Evolutionary conservation across 1,140 invertebrate genomes (phyloP).

Genomic region (Rhopalosiphum maidis): DNA sequence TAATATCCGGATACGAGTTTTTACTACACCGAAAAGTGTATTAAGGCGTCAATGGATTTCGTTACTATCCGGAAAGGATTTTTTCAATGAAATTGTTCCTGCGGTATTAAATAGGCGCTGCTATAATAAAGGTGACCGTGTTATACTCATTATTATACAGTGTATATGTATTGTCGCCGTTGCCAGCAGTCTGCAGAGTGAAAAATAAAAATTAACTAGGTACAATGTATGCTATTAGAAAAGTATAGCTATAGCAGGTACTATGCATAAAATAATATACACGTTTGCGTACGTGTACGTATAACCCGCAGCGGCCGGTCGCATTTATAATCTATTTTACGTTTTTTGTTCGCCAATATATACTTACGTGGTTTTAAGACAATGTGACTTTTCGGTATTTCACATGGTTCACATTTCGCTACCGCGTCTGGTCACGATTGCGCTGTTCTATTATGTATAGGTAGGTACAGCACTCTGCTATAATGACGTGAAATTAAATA

Average conservation of each 20-base stretch:
- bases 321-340: neutral
- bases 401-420: neutral
- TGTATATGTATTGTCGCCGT: neutral
- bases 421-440: too few relatives aligned
- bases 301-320: neutral
- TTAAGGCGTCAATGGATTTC: neutral
- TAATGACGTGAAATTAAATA: neutral
- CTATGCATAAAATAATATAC: neutral
- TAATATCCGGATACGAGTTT: constrained; percentile 51
- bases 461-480: too few relatives aligned
- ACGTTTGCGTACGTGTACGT: neutral
- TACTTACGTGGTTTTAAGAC: neutral
- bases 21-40: neutral
- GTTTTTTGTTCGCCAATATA: neutral
- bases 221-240: neutral
- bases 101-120: neutral
- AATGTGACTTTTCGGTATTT: neutral
- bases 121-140: neutral
- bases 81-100: neutral
- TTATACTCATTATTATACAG: neutral
- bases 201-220: neutral
- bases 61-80: neutral
- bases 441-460: neutral
- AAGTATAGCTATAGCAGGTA: neutral
- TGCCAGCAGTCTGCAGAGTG: neutral